phyloP scores from a whole-genome alignment of 1,140 invertebrate species.

The Diorhabda carinulata region DNA sequence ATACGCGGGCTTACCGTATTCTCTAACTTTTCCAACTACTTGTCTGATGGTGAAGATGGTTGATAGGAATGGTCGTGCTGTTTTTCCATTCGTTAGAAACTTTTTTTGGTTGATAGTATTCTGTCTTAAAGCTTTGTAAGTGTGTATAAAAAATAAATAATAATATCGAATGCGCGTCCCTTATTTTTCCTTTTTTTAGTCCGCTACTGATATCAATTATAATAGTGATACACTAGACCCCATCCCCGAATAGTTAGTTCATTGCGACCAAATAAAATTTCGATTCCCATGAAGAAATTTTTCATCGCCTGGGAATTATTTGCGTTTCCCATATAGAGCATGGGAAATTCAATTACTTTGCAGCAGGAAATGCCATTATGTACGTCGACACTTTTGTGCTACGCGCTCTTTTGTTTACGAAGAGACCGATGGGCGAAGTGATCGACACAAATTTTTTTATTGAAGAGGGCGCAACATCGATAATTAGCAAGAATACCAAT shows the following conservation, averaged over 20 bases:
- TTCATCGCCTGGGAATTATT: slow-evolving; percentile 24
- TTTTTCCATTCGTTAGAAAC: too few species aligned
- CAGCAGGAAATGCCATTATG: slow-evolving; percentile 19
- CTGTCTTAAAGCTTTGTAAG: too few species aligned
- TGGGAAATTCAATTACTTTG: slow-evolving; percentile 23
- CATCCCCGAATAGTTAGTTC: slow-evolving; percentile 10
- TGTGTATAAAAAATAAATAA: too few species aligned
- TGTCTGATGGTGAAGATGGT: too few species aligned
- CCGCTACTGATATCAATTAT: slow-evolving; percentile 23
- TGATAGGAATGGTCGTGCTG: too few species aligned
- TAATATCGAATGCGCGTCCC: too few species aligned
- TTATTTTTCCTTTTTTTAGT: neutral
- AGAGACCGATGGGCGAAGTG: neutral
- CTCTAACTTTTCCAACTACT: too few species aligned
- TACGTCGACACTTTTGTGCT: neutral
- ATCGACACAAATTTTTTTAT: neutral
- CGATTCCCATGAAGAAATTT: slow-evolving; percentile 21
- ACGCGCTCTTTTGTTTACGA: neutral
- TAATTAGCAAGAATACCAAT: too few species aligned
- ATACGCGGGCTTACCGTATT: too few species aligned
- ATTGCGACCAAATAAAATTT: slow-evolving; percentile 19
- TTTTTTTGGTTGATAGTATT: too few species aligned
- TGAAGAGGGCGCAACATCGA: too few species aligned
- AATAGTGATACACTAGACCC: slow-evolving; percentile 27
- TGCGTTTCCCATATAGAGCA: slow-evolving; percentile 18